A percentile compares a stretch with the other conserved stretches of the same genome.
Evolutionary conservation across 2,888 invertebrate species (phyloP).

Genomic region (Drosophila differens): DNA sequence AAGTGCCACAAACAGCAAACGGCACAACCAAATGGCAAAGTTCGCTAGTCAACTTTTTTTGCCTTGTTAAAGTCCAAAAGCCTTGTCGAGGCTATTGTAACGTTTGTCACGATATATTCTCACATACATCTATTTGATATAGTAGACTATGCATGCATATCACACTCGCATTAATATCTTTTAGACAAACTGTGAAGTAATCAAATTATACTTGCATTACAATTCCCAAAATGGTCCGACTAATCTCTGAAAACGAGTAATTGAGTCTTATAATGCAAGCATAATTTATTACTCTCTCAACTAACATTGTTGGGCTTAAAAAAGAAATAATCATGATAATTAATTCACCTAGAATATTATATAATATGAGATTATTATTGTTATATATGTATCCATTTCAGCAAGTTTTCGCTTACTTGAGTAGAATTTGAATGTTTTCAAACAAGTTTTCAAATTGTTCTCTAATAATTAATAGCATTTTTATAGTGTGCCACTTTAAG

Average conservation of each 20-base stretch:
- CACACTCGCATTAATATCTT: conserved; percentile 4
- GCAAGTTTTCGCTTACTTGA: neutral
- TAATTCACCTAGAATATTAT: neutral
- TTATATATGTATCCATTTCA: neutral
- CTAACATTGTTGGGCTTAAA: neutral
- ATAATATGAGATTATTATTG: neutral
- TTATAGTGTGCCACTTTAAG: neutral
- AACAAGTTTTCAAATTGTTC: neutral
- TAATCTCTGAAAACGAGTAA: neutral
- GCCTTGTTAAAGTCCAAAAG: conserved; percentile 58
- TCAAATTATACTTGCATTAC: neutral
- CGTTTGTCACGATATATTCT: conserved; percentile 53
- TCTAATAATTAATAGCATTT: neutral
- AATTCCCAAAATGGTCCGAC: neutral
- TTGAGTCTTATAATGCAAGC: neutral
- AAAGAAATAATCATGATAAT: neutral
- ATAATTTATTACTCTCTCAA: neutral
- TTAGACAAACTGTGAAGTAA: neutral
- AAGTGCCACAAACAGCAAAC: conserved; percentile 46
- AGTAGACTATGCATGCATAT: conserved; percentile 3
- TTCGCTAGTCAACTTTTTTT: conserved; percentile 37
- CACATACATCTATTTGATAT: conserved; percentile 39
- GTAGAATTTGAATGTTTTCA: neutral
- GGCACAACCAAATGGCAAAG: conserved; percentile 53
- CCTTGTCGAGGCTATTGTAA: conserved; percentile 55